Evolutionary conservation across 1,140 invertebrate species (phyloP).

Genomic region (Pachypeltis micranthus): DNA sequence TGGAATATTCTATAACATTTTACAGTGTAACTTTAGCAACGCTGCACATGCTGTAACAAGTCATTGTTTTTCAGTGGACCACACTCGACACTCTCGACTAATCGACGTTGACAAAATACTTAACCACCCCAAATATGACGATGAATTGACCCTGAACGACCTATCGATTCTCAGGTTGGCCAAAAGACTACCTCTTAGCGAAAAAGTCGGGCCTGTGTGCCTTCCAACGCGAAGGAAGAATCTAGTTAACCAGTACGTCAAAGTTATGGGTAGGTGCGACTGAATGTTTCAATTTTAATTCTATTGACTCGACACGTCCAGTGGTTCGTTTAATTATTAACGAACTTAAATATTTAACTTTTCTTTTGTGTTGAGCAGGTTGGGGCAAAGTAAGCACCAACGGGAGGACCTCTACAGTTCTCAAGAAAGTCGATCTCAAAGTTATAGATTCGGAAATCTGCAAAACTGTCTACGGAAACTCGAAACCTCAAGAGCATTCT

Average conservation of each 20-base stretch:
- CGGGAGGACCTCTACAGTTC: not conserved
- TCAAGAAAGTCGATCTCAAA: conserved; percentile 6
- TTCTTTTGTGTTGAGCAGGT: not conserved
- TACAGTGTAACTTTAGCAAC: too few relatives aligned
- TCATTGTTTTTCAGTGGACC: conserved; percentile 1
- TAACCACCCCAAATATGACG: conserved; percentile 35
- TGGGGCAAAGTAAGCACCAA: conserved; percentile 8
- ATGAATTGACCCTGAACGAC: conserved; percentile 40
- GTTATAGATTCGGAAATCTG: conserved; percentile 11
- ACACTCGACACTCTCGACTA: not conserved
- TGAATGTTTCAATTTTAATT: not conserved
- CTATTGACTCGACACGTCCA: not conserved
- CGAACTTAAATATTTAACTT: not conserved
- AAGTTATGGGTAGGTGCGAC: conserved; percentile 10
- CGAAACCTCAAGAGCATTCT: not conserved
- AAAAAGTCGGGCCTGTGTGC: conserved; percentile 18
- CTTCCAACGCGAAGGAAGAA: not conserved
- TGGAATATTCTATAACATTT: too few relatives aligned
- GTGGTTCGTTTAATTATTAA: not conserved
- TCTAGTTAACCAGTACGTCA: conserved; percentile 5
- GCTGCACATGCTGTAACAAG: too few relatives aligned
- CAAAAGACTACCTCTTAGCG: conserved; percentile 24
- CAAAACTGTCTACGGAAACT: not conserved
- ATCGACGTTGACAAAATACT: not conserved
- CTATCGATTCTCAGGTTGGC: conserved; percentile 40